These are phyloP conservation scores for Scrobipalpa costella DNA, from an alignment of 2,888 invertebrate species.

Conservation along the genomic window DNA sequence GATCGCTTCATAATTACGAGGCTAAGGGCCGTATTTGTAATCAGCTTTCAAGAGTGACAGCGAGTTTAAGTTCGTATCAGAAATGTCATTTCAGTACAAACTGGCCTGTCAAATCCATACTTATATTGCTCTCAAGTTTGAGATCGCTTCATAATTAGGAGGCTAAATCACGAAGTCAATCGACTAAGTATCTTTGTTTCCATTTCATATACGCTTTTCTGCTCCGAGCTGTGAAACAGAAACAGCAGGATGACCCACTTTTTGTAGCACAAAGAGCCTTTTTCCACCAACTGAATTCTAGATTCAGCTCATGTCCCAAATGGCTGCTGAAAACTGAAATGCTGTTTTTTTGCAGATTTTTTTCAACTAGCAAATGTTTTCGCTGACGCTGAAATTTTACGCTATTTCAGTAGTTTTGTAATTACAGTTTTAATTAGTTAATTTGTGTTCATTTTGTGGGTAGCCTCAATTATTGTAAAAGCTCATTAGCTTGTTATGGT, in stretches of 20 bases:
- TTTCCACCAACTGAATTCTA: constrained; percentile 63
- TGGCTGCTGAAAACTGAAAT: constrained; percentile 37
- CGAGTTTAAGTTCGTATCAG: too few species aligned
- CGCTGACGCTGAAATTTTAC: constrained; percentile 26
- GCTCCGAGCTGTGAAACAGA: constrained; percentile 45
- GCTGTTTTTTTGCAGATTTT: constrained; percentile 46
- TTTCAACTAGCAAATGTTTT: constrained; percentile 31
- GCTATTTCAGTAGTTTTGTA: background rate
- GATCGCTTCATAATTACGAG: too few species aligned
- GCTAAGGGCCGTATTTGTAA: too few species aligned
- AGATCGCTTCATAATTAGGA: too few species aligned
- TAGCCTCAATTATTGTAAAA: background rate
- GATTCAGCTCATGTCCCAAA: constrained; percentile 50
- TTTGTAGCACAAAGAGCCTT: constrained; percentile 63
- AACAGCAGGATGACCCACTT: constrained; percentile 62
- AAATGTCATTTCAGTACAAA: too few species aligned
- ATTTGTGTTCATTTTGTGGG: background rate
- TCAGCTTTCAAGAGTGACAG: too few species aligned
- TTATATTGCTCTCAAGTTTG: too few species aligned
- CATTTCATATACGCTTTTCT: constrained; percentile 36
- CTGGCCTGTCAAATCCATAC: too few species aligned
- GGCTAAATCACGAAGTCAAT: background rate
- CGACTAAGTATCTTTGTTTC: background rate
- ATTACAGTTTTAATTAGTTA: background rate
- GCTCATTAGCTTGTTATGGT: background rate